phyloP scores from a whole-genome alignment of 2,888 invertebrate genomes.

The Buathra laborator region DNA sequence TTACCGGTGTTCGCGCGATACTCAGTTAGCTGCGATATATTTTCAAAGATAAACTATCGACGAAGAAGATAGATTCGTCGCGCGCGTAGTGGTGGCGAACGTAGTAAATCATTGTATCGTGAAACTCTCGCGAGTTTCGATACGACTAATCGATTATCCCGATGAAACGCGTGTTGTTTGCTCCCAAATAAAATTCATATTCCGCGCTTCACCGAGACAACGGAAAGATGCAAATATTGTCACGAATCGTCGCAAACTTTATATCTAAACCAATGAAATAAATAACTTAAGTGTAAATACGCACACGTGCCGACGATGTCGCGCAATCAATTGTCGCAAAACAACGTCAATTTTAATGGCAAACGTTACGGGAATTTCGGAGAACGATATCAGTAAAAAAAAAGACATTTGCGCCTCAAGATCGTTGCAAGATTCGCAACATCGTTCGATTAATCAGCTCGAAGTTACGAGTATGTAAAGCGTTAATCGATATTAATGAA shows the following conservation, averaged over 20 bases:
- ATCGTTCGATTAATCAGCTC: no score
- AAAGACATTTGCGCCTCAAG: not conserved
- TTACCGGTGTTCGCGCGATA: slow-evolving; percentile 5
- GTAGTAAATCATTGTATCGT: slow-evolving; percentile 16
- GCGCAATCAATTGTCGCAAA: not conserved
- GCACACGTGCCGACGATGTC: not conserved
- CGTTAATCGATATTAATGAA: not conserved
- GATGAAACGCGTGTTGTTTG: no score
- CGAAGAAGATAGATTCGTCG: slow-evolving; percentile 11
- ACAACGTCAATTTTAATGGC: not conserved
- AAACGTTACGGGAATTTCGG: no score
- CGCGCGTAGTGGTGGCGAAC: not conserved
- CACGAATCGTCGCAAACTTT: not conserved
- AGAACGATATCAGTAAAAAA: not conserved
- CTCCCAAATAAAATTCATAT: no score
- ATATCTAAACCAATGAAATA: not conserved
- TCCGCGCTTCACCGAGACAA: no score
- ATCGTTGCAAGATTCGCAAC: no score
- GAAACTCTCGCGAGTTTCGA: not conserved
- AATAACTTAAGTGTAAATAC: not conserved
- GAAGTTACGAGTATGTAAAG: not conserved
- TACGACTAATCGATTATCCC: not conserved
- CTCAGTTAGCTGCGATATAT: not conserved
- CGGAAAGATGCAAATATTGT: slow-evolving; percentile 11
- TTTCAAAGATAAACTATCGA: not conserved